Percentiles rank a stretch among this genome's conserved stretches.
Evolutionary conservation across 2,888 invertebrate species (phyloP).

Genomic region (Drosophila rellima): DNA sequence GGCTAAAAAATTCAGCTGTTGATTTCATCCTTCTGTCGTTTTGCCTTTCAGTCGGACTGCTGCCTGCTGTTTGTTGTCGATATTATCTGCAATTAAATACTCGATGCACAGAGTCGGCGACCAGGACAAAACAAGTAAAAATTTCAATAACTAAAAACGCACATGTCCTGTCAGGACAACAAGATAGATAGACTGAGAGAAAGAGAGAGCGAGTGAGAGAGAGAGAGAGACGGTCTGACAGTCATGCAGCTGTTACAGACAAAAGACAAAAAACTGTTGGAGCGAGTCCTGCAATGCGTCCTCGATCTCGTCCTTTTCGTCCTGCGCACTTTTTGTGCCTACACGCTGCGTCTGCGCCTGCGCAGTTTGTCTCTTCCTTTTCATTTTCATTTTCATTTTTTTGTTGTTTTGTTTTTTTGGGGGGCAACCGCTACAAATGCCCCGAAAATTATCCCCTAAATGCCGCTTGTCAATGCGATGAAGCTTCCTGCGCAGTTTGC

Average conservation of each 20-base stretch:
- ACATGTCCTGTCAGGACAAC: slow-evolving; percentile 65
- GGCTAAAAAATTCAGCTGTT: slow-evolving; percentile 72
- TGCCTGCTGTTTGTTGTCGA: slow-evolving; percentile 69
- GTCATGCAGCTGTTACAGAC: slow-evolving; percentile 52
- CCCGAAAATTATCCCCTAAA: slow-evolving; percentile 80
- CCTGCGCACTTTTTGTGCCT: slow-evolving; percentile 53
- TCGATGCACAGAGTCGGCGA: slow-evolving; percentile 75
- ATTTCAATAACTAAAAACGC: slow-evolving; percentile 82
- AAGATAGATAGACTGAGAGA: slow-evolving; percentile 9
- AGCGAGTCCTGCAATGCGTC: slow-evolving; percentile 63
- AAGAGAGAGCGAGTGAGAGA: background rate
- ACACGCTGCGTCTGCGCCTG: slow-evolving; percentile 48
- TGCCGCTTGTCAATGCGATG: slow-evolving; percentile 74
- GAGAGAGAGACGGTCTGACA: background rate
- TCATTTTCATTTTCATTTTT: slow-evolving; percentile 4
- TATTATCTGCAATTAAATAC: slow-evolving; percentile 83
- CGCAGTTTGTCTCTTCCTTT: slow-evolving; percentile 34
- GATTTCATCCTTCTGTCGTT: slow-evolving; percentile 41
- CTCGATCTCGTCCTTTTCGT: slow-evolving; percentile 18
- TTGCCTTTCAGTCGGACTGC: slow-evolving; percentile 14
- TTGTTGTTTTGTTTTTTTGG: slow-evolving; percentile 24
- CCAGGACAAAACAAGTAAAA: slow-evolving; percentile 78
- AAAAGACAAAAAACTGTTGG: slow-evolving; percentile 64
- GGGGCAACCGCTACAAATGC: slow-evolving; percentile 62
- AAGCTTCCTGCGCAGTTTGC: slow-evolving; percentile 78